Evolutionary conservation across 92 coral and sea anemone genomes (phyloP), one percentile per base, ranked within the genome.

Genomic region (Pocillopora grandis): DNA sequence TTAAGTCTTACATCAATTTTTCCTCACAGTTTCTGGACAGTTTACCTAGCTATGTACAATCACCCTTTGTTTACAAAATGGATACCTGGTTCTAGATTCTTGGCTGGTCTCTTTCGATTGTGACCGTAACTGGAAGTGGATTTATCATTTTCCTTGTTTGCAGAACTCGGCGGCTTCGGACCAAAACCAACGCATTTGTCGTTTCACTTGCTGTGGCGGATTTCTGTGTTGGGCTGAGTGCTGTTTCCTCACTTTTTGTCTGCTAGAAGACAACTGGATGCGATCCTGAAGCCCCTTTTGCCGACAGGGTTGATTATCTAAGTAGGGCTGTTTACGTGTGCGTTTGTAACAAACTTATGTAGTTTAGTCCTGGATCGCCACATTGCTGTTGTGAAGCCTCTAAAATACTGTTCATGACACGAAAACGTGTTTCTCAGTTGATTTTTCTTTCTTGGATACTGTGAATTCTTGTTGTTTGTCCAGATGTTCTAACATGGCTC

Each of bases 201-300:
- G 68, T 58, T 60, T 81, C 85, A 14, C 76, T 81, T 0, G 85
- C 85, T 57, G 70, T 81, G 58, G 78, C 85, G 0, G 85, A 81
- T 59, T 56, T 81, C 17, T 33, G 64, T 72, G 85, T 81, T 10
- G 86, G 86, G 66, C 0, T 82, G 12, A 35, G 59, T 52, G 55
- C 19, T 37, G 23, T 82, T 48, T 78, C 86, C 11, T 19, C 78
- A 11, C 9, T 73, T 52, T 82, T 82, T 15, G 7, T 71, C 62
- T 37, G 83, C 58, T 58, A 78, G 31, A 12, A 62, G 1, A 17
- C 65, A 6, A 55, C 42, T 58, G 37, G 64, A 5, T 75, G 78
- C 78, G 14, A 56, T 64, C 16, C 65, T 11, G 64, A 21, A 75
- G 21, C 18, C 3, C 57, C 9, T 14, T 13, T 72, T n/a, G n/a